A percentile compares a stretch with the other conserved stretches of the same genome.
These are phyloP conservation scores for Idaea aversata DNA, from an alignment of 2,888 invertebrate genomes.

Conservation along the genomic window DNA sequence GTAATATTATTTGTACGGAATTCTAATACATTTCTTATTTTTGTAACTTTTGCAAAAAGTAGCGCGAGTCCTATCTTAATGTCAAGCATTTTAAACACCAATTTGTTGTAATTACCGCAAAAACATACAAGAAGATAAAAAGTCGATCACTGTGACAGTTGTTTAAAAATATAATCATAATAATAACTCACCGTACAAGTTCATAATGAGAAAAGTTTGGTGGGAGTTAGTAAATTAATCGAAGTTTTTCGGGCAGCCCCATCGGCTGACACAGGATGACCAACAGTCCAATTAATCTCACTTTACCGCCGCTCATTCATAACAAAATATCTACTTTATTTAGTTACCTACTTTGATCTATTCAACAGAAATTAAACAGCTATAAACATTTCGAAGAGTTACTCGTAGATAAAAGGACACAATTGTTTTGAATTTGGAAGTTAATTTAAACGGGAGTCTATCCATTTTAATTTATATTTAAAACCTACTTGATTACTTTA, in stretches of 20 bases:
- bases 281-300: slow-evolving; percentile 32
- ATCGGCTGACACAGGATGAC: slow-evolving; percentile 29
- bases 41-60: background rate
- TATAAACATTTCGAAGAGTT: background rate
- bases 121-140: background rate
- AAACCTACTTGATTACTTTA: background rate
- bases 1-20: background rate
- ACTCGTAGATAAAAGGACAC: background rate
- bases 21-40: background rate
- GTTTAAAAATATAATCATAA: slow-evolving; percentile 41
- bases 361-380: background rate
- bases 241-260: slow-evolving; percentile 41
- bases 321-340: slow-evolving; percentile 8
- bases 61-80: background rate
- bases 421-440: background rate
- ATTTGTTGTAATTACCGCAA: background rate
- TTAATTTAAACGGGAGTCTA: background rate
- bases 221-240: slow-evolving; percentile 47
- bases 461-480: background rate
- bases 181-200: slow-evolving; percentile 33
- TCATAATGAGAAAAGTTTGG: slow-evolving; percentile 53
- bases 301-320: slow-evolving; percentile 15
- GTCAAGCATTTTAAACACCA: background rate
- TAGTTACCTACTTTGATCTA: background rate
- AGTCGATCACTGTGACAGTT: slow-evolving; percentile 13